Conservation (phyloP, 1,140 invertebrate genomes). For the Caenorhabditis tropicalis region DNA sequence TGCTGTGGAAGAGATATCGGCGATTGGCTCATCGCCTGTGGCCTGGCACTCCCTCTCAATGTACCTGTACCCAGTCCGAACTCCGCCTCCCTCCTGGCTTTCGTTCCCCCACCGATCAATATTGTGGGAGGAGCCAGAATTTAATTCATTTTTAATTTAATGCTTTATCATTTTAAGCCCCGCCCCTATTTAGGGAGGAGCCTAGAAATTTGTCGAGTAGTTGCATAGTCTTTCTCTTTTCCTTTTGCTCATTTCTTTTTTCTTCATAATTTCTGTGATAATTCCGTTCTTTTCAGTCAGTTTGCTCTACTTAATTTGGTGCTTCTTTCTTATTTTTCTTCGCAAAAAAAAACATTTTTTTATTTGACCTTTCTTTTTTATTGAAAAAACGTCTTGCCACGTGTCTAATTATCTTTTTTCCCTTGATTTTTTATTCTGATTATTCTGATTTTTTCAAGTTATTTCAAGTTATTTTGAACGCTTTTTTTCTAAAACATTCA, state of each 20-base stretch:
- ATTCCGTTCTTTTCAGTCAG: background rate
- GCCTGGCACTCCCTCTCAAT: conserved; percentile 39
- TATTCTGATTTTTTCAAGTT: background rate
- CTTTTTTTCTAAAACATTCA: too few relatives aligned
- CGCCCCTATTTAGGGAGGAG: too few relatives aligned
- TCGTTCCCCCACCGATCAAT: background rate
- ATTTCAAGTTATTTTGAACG: background rate
- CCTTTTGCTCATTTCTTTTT: background rate
- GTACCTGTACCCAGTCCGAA: background rate
- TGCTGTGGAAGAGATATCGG: conserved; percentile 51
- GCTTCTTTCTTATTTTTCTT: background rate
- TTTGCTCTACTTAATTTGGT: background rate
- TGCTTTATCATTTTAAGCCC: background rate
- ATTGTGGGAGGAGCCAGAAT: background rate
- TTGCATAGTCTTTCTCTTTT: background rate
- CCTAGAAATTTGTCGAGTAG: background rate
- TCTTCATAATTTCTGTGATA: background rate
- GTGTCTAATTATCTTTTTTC: background rate
- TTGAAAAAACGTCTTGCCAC: background rate
- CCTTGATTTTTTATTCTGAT: background rate
- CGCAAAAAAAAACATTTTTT: too few relatives aligned
- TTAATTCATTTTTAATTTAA: background rate
- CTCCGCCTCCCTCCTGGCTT: background rate
- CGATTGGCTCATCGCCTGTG: conserved; percentile 50
- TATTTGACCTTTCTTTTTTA: too few relatives aligned